Evolutionary conservation across 2,797 vertebrate genomes (phyloP).

Genomic region (Macropodus opercularis): DNA sequence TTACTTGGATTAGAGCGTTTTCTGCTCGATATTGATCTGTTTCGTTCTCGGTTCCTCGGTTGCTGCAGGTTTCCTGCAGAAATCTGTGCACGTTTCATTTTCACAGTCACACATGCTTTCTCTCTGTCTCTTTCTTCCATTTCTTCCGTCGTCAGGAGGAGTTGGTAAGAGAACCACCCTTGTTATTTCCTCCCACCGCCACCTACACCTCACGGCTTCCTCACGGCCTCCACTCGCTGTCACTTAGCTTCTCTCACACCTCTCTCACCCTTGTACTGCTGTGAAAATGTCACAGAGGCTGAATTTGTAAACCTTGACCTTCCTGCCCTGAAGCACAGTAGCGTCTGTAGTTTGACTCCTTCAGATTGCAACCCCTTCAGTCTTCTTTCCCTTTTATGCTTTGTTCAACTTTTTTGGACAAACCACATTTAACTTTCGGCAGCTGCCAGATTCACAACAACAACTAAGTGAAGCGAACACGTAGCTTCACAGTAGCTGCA

Average conservation of each 20-base stretch:
- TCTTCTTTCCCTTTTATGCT: not conserved
- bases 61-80: not conserved
- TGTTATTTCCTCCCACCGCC: not conserved
- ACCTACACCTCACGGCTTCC: not conserved
- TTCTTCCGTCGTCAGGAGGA: slow-evolving; percentile 68
- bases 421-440: not conserved
- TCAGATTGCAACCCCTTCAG: no score
- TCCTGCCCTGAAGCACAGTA: slow-evolving; percentile 43
- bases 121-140: slow-evolving; percentile 12
- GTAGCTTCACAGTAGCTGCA: no score
- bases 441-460: not conserved
- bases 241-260: slow-evolving; percentile 3
- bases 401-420: not conserved
- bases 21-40: not conserved
- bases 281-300: slow-evolving; percentile 14
- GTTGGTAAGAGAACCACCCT: slow-evolving; percentile 68
- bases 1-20: no score
- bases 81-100: slow-evolving; percentile 27
- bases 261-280: not conserved
- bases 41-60: not conserved
- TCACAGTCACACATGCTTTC: not conserved
- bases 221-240: slow-evolving; percentile 7
- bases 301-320: slow-evolving; percentile 17
- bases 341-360: slow-evolving; percentile 2
- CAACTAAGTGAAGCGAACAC: not conserved